Evolutionary conservation across 2,113 vertebrate species (phyloP), one percentile per base, ranked within the genome.

Genomic region (Apeltes quadracus): DNA sequence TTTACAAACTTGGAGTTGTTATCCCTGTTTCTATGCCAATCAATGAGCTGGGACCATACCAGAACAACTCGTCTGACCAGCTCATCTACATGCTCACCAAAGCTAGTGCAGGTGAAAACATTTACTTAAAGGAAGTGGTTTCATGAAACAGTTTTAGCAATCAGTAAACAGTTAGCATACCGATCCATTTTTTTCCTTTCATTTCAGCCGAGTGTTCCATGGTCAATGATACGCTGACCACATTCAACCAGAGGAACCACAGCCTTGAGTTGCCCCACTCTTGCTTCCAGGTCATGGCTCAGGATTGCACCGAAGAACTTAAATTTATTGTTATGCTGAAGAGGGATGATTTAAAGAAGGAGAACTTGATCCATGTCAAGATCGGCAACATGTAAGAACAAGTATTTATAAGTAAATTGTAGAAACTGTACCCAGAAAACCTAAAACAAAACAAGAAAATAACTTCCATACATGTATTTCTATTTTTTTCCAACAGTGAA

Each of bases 251-350:
- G 0, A 84, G 65, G 56, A 74, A 34, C 54, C 91, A 84, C 84
- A 89, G 78, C 50, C 92, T 91, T 7, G 82, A 91, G 62, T 90
- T 95, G 89, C 93, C 94, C 15, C 75, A 81, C 73, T 91, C 90
- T n/a, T 96, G 94, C 85, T 82, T 89, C 87, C 94, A 96, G 27
- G 79, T 96, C 65, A 76, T 96, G 84, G 90, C 89, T 44, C 93
- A 95, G 70, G 96, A 96, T 72, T 94, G 94, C 55, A 95, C 92
- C 20, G 4, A 77, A 39, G 93, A 95, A 69, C 82, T 93, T 41
- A 95, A 95, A 80, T 96, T 95, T 79, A 68, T 95, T 46, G 91
- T 96, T 78, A 87, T 92, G 72, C 61, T 93, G 66, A 96, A 92
- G 90, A 94, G 82, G 74, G 91, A 84, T 56, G 55, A 76, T 46